Conservation (phyloP, 2,113 vertebrate species). For the Melierax canorus region DNA sequence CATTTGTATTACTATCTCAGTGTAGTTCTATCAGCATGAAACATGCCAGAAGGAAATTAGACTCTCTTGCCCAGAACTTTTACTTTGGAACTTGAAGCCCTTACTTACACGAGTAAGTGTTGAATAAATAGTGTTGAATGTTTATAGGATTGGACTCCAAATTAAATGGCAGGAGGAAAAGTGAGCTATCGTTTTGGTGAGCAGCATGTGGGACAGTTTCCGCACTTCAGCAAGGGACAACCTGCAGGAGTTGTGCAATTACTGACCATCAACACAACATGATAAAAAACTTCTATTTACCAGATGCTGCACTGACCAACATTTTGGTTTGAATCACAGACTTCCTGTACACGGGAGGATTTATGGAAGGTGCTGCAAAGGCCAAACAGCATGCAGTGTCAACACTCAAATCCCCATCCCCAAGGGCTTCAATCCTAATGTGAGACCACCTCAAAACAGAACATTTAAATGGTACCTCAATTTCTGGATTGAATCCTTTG, state of each 20-base stretch:
- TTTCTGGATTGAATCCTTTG: constrained; percentile 92
- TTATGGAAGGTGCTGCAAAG: neutral
- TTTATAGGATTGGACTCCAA: neutral
- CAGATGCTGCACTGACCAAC: neutral
- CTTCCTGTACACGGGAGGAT: neutral
- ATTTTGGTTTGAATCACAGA: neutral
- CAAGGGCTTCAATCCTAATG: neutral
- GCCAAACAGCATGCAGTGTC: neutral
- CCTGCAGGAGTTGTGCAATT: neutral
- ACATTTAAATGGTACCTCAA: constrained; percentile 80
- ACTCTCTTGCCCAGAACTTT: neutral
- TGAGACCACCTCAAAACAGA: neutral
- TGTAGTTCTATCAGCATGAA: neutral
- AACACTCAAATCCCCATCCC: neutral
- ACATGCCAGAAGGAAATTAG: neutral
- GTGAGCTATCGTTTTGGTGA: neutral
- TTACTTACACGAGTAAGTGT: neutral
- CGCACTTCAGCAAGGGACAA: neutral
- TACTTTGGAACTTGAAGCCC: neutral
- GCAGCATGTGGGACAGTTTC: neutral
- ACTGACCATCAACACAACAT: neutral
- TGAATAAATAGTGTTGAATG: neutral
- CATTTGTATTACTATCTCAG: neutral
- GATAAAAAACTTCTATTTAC: neutral
- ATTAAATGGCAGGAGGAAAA: neutral